phyloP scores from a whole-genome alignment of 2,888 invertebrate genomes.

The Machimus atricapillus region DNA sequence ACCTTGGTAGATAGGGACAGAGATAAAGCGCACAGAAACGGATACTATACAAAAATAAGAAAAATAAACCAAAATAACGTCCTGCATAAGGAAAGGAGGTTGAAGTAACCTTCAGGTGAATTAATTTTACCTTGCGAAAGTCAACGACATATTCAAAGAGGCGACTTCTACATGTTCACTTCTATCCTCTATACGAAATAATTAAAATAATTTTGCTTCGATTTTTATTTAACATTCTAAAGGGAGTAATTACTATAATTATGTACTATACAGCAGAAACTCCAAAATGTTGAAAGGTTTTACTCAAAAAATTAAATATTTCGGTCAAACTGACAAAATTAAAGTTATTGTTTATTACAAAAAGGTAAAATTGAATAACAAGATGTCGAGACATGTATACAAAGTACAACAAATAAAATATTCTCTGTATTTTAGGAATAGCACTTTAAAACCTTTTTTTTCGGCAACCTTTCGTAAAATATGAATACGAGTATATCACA shows the following conservation, averaged over 20 bases:
- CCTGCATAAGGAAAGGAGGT: not conserved
- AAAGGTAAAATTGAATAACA: no score
- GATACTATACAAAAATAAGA: not conserved
- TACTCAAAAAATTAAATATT: no score
- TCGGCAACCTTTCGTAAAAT: no score
- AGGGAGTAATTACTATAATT: not conserved
- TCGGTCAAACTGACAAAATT: no score
- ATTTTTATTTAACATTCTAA: not conserved
- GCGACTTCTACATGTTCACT: not conserved
- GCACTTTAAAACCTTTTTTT: no score
- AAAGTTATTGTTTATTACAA: no score
- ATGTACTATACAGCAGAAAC: no score
- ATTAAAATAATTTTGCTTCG: not conserved
- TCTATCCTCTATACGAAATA: not conserved
- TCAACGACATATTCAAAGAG: not conserved
- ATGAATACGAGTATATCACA: no score
- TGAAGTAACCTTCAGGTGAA: not conserved
- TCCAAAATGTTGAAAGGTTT: no score
- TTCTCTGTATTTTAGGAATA: no score
- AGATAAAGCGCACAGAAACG: not conserved
- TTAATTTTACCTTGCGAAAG: not conserved
- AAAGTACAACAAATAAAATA: no score
- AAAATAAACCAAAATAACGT: not conserved
- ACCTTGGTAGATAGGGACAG: not conserved
- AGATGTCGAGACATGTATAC: no score